Base-by-base conservation (phyloP, 2,888 invertebrate species). In the Tinea pellionella region DNA sequence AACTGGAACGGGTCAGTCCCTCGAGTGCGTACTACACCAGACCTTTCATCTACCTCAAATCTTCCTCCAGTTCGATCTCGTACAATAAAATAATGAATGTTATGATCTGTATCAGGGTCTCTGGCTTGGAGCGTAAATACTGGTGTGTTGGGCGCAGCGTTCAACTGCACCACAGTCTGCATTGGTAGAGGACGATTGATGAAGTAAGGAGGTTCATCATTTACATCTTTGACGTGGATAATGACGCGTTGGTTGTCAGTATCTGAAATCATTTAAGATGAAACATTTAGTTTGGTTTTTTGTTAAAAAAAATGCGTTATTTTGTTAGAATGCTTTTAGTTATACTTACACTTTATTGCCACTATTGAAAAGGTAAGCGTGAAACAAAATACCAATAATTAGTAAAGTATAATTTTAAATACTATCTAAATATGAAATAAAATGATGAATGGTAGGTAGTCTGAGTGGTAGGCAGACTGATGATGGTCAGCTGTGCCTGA, bases 121-220 rank as follows among this genome's bases (percentile, higher is more conserved):
- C 97, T 89, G 13, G 99, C 99, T 78, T 97, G 96, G 24, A 99
- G 91, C n/a, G 97, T 97, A 84, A 97, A 98, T 3, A 98, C 97
- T 4, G 96, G 96, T 0, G 97, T 97, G 77, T 97, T 98, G 42
- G 96, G 95, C 2, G 96, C 95, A 2, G 98, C 97, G 77, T 98
- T 98, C 60, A 97, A 90, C 73, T 98, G 97, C 0, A 98, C 97
- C 62, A 98, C 97, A 0, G 98, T 96, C 81, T 98, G 96, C 96
- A 98, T 98, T 15, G 99, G 99, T 65, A 96, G 87, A 0, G 99
- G 99, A 1, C 96, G 92, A 86, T 99, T 99, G 87, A 98, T 95
- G 89, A 99, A 98, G 80, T 96, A 96, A 0, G 99, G 97, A 0
- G 95, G 94, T 79, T 99, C 99, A 78, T 99, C 98, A 85, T 98